These are phyloP conservation scores for Rotaria magnacalcarata DNA, from an alignment of 2,888 invertebrate species.

Conservation along the genomic window DNA sequence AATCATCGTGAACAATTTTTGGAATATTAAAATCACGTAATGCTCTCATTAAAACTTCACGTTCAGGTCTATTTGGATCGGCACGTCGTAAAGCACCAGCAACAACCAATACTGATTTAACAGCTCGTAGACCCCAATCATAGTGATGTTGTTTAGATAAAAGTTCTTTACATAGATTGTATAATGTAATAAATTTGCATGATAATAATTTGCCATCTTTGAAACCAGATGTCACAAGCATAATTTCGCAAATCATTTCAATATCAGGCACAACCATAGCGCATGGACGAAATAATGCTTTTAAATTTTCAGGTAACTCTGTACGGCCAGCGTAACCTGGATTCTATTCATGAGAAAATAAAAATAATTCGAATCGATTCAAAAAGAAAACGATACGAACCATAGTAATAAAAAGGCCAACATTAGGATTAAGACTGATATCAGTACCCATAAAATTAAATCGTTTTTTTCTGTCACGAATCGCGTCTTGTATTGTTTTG, in stretches of 20 bases:
- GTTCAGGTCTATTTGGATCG: slow-evolving; percentile 87
- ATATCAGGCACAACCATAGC: slow-evolving; percentile 98
- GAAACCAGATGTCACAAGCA: slow-evolving; percentile 95
- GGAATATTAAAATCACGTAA: slow-evolving; percentile 91
- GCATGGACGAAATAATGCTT: slow-evolving; percentile 72
- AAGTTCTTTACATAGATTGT: slow-evolving; percentile 85
- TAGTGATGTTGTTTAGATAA: slow-evolving; percentile 88
- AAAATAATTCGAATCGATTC: neutral
- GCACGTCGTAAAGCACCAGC: slow-evolving; percentile 89
- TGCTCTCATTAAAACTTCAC: slow-evolving; percentile 88
- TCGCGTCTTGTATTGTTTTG: slow-evolving; percentile 67
- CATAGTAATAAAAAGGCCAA: slow-evolving; percentile 95
- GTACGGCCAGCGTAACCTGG: slow-evolving; percentile 84
- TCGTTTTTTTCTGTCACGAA: slow-evolving; percentile 76
- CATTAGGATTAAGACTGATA: slow-evolving; percentile 75
- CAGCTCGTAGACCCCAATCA: slow-evolving; percentile 88
- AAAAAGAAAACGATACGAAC: slow-evolving; percentile 10
- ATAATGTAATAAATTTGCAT: slow-evolving; percentile 87
- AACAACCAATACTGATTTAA: slow-evolving; percentile 89
- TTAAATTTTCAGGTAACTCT: slow-evolving; percentile 60
- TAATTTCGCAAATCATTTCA: slow-evolving; percentile 91
- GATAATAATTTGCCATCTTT: slow-evolving; percentile 86
- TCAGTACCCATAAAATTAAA: slow-evolving; percentile 92
- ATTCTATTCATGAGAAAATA: slow-evolving; percentile 61
- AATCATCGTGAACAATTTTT: slow-evolving; percentile 86